phyloP scores from a whole-genome alignment of 2,113 vertebrate species.

The Peromyscus polionotus region DNA sequence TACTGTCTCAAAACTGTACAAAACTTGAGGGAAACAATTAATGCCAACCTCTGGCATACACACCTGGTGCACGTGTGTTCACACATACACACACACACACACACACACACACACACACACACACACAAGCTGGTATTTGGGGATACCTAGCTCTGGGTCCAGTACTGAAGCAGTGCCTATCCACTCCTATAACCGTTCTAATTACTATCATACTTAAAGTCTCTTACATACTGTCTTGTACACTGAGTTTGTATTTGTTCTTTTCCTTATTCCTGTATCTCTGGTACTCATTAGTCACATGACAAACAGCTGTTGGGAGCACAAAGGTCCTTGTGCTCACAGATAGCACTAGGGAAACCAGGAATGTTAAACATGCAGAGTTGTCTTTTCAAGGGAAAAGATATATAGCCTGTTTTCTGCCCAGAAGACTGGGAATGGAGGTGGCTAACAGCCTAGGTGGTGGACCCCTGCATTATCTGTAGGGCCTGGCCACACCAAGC shows the following conservation, averaged over 20 bases:
- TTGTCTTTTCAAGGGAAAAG: background rate
- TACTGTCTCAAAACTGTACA: background rate
- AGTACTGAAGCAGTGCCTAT: background rate
- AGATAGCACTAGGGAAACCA: background rate
- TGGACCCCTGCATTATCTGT: background rate
- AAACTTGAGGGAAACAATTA: background rate
- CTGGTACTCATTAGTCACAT: background rate
- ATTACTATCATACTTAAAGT: background rate
- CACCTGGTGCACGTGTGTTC: no score
- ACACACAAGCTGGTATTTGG: background rate
- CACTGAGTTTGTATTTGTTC: background rate
- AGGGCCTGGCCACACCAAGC: background rate
- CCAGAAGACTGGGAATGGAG: background rate
- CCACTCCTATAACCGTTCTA: background rate
- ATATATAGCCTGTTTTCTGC: background rate
- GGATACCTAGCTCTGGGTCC: background rate
- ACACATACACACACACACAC: no score
- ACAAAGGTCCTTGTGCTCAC: background rate
- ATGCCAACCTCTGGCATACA: background rate
- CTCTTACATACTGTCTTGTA: background rate
- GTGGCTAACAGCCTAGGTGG: no score
- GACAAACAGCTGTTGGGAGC: background rate
- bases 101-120: background rate
- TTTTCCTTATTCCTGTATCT: background rate
- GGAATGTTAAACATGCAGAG: background rate